These are phyloP conservation scores for Cairina moschata DNA, from an alignment of 2,113 vertebrate genomes.

Conservation along the genomic window DNA sequence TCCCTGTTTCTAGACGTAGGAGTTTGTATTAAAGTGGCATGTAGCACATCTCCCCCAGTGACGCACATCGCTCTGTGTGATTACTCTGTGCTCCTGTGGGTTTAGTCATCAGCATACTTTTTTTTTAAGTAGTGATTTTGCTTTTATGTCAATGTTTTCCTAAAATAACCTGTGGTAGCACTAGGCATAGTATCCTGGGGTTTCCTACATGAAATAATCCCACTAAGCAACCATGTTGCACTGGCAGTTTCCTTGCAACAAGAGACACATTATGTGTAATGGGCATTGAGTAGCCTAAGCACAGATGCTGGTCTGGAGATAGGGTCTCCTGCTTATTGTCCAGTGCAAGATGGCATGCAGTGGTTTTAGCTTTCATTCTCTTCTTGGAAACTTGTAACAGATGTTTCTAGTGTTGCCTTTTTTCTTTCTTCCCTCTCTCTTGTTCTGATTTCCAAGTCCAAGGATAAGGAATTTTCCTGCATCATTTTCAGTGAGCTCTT, in stretches of 20 bases:
- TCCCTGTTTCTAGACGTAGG: not conserved
- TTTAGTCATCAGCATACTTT: not conserved
- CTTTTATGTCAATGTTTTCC: not conserved
- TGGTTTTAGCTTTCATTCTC: not conserved
- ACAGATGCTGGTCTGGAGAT: not conserved
- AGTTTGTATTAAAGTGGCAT: not conserved
- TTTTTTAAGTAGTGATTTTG: not conserved
- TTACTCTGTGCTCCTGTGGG: not conserved
- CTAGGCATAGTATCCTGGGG: not conserved
- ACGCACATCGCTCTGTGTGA: accelerated
- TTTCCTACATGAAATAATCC: not conserved
- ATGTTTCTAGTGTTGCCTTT: not conserved
- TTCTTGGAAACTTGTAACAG: not conserved
- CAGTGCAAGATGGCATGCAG: accelerated
- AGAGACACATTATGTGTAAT: accelerated
- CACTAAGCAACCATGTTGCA: not conserved
- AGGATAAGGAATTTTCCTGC: not conserved
- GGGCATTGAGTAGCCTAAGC: not conserved
- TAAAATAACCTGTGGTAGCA: not conserved
- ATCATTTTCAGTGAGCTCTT: not conserved
- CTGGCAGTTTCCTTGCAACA: not conserved
- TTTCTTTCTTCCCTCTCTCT: no score
- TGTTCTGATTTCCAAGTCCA: not conserved
- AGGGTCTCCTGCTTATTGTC: not conserved
- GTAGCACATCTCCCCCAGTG: not conserved